Base-by-base conservation (phyloP, 2,113 vertebrate genomes). In the Carassius carassius region DNA sequence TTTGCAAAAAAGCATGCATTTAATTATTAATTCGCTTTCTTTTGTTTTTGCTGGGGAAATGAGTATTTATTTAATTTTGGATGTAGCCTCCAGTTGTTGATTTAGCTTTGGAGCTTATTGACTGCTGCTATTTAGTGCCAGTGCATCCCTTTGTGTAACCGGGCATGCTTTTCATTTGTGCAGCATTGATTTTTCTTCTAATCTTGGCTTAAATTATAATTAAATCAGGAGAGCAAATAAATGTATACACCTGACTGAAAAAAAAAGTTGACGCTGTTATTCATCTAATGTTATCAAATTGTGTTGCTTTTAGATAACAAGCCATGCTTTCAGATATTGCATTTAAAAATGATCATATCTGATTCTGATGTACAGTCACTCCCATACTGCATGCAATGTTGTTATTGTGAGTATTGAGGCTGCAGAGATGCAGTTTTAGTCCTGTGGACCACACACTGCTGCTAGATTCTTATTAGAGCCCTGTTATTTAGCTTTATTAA, bases 401-500 rank as follows among this genome's bases (percentile, higher is more conserved):
- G 62, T 76, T 63, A 37, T 54, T 76, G 47, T 54, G 70, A 74
- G 21, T 54, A 17, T 69, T 25, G 11, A 17, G 1, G 32, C 17
- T 79, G 80, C 11, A 62, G 78, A 79, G 58, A 67, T 69, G 77
- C 89, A 90, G 90, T 88, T 91, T 80, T 58, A 84, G 58, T 44
- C 85, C 86, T 37, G 35, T 12, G 49, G 84, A 10, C 41, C 41
- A 10, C 41, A 44, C 41, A 2, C 41, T 44, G 87, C 79, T 72
- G 44, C 41, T 74, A 82, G 79, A 19, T 83, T 85, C 87, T 89
- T 89, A 91, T 91, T 91, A 86, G 67, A 89, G 81, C 85, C 80
- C 82, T 11, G 58, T 85, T 88, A 88, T 90, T 90, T 87, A 79
- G 67, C 86, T 90, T 89, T 91, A 88, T 89, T 89, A 88, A 82